phyloP scores from a whole-genome alignment of 2,888 invertebrate genomes.

The Cantharis rufa region DNA sequence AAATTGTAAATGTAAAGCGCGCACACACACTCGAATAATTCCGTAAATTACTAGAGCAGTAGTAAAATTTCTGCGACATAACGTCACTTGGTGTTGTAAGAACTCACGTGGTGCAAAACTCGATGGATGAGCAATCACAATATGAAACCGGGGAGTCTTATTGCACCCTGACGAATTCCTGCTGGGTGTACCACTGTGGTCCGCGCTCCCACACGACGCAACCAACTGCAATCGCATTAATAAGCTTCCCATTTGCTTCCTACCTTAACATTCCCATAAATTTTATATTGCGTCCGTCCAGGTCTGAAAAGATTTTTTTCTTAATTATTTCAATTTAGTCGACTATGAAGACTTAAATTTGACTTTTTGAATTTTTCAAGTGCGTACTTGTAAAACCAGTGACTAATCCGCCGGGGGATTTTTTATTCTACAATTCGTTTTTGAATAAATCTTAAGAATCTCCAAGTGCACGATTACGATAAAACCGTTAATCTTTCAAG shows the following conservation, averaged over 20 bases:
- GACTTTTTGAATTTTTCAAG: neutral
- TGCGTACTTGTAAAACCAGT: neutral
- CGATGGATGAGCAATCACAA: slow-evolving; percentile 25
- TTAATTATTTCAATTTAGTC: neutral
- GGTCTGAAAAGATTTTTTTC: neutral
- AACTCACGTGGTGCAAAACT: slow-evolving; percentile 24
- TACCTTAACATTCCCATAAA: slow-evolving; percentile 26
- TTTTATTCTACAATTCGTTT: neutral
- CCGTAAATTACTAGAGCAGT: slow-evolving; percentile 10
- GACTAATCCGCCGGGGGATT: neutral
- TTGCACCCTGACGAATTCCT: slow-evolving; percentile 33
- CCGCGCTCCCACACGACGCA: slow-evolving; percentile 47
- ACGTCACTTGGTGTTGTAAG: slow-evolving; percentile 20
- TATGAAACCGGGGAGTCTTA: slow-evolving; percentile 22
- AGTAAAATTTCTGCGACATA: slow-evolving; percentile 13
- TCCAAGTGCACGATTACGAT: neutral
- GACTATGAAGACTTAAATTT: neutral
- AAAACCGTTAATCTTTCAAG: neutral
- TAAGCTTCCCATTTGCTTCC: neutral
- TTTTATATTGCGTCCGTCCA: neutral
- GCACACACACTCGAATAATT: slow-evolving; percentile 20
- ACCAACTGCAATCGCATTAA: slow-evolving; percentile 36
- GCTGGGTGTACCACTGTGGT: slow-evolving; percentile 40
- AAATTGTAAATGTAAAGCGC: slow-evolving; percentile 51
- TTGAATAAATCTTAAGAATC: neutral